Conservation (phyloP, 2,113 vertebrate genomes). For the Mustela lutreola region DNA sequence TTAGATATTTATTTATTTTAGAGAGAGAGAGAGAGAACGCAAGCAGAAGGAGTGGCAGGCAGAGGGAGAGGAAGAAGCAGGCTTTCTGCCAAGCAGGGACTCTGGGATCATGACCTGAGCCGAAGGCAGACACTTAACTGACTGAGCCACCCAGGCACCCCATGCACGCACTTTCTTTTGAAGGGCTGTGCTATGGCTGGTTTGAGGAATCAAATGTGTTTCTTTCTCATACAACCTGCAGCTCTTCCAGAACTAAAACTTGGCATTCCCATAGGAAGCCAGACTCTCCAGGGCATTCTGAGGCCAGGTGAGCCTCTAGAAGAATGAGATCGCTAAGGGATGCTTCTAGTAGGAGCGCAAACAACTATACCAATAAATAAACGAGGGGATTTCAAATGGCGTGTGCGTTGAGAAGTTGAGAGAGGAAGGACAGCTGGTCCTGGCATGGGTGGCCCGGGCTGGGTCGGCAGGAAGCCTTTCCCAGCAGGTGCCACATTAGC, state of each 20-base stretch:
- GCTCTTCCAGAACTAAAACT: not conserved
- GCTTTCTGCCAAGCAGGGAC: not conserved
- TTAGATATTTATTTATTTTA: not conserved
- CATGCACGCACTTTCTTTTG: not conserved
- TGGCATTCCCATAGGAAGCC: not conserved
- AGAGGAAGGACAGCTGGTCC: not conserved
- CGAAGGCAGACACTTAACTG: not conserved
- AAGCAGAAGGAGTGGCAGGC: not conserved
- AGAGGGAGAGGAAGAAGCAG: not conserved
- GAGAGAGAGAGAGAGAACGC: not conserved
- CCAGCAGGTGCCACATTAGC: not conserved
- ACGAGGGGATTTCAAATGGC: not conserved
- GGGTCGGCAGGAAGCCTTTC: not conserved
- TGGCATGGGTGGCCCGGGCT: fast-evolving
- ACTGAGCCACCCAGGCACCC: not conserved
- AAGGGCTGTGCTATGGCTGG: not conserved
- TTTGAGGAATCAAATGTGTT: not conserved
- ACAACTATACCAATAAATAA: not conserved
- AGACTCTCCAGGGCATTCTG: not conserved
- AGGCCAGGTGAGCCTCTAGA: not conserved
- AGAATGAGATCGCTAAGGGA: not conserved
- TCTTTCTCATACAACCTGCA: not conserved
- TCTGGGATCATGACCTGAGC: not conserved
- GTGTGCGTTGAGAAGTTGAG: not conserved
- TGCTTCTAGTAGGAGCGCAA: not conserved